Percentiles rank a stretch among this genome's conserved stretches.
Evolutionary conservation across 2,888 invertebrate genomes (phyloP).

Genomic region (Dromius quadrimaculatus): DNA sequence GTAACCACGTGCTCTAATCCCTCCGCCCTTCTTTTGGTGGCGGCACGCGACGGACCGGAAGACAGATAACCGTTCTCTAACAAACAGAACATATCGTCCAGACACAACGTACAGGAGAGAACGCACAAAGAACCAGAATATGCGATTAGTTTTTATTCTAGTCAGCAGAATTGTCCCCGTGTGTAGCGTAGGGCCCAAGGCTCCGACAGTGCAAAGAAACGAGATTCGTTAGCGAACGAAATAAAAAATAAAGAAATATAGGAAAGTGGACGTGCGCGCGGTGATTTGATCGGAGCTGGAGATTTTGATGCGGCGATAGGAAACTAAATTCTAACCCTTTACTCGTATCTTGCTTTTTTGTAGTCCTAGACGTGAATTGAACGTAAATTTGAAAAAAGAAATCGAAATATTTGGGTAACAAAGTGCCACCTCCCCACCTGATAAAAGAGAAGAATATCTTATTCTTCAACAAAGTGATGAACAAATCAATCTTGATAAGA

Average conservation of each 20-base stretch:
- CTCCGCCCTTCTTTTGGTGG: not conserved
- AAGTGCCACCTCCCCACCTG: too few relatives aligned
- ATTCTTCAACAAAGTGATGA: too few relatives aligned
- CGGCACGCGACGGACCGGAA: constrained; percentile 35
- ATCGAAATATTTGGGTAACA: too few relatives aligned
- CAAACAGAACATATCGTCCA: too few relatives aligned
- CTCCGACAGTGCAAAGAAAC: not conserved
- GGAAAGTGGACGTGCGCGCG: not conserved
- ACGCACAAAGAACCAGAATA: constrained; percentile 48
- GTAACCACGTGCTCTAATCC: too few relatives aligned
- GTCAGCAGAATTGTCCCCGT: constrained; percentile 47
- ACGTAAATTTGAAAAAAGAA: too few relatives aligned
- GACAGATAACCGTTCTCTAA: constrained; percentile 37
- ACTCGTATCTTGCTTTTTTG: too few relatives aligned
- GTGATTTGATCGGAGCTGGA: not conserved
- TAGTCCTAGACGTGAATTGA: too few relatives aligned
- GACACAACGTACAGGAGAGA: not conserved
- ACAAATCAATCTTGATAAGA: too few relatives aligned
- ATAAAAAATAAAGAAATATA: constrained; percentile 25
- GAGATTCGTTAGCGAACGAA: constrained; percentile 34
- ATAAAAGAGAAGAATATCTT: too few relatives aligned
- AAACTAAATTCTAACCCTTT: too few relatives aligned
- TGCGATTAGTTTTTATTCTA: constrained; percentile 48
- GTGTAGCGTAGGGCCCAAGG: not conserved
- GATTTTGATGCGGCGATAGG: constrained; percentile 18